A percentile compares a stretch with the other conserved stretches of the same genome.
Conservation (phyloP, 2,797 vertebrate genomes). For the Clamator glandarius region DNA sequence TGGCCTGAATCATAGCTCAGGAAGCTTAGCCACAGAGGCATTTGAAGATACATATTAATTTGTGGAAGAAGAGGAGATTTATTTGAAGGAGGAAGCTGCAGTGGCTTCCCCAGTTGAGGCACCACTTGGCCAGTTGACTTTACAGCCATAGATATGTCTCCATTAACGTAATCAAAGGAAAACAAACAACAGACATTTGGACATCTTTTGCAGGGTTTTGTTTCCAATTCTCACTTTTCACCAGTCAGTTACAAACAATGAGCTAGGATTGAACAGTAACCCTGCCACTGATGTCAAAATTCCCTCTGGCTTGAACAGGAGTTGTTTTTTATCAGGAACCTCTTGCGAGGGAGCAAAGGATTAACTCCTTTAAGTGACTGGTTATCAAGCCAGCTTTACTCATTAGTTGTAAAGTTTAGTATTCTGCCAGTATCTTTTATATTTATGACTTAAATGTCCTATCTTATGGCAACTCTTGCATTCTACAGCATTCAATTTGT, state of each 20-base stretch:
- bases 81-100: neutral
- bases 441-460: constrained; percentile 54
- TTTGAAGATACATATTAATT: neutral
- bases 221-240: neutral
- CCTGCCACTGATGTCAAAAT: neutral
- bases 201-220: neutral
- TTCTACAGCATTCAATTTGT: constrained; percentile 40
- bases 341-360: neutral
- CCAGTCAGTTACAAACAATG: neutral
- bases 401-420: constrained; percentile 31
- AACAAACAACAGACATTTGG: neutral
- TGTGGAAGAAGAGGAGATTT: neutral
- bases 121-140: neutral
- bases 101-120: neutral
- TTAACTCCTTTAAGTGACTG: neutral
- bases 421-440: constrained; percentile 34
- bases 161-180: neutral
- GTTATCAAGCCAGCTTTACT: constrained; percentile 20
- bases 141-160: neutral
- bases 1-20: neutral
- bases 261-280: neutral
- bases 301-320: neutral
- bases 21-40: neutral
- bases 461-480: constrained; percentile 60
- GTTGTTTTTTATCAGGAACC: neutral